Conservation (phyloP, 2,888 invertebrate species). For the Agonopterix alstromeriana region DNA sequence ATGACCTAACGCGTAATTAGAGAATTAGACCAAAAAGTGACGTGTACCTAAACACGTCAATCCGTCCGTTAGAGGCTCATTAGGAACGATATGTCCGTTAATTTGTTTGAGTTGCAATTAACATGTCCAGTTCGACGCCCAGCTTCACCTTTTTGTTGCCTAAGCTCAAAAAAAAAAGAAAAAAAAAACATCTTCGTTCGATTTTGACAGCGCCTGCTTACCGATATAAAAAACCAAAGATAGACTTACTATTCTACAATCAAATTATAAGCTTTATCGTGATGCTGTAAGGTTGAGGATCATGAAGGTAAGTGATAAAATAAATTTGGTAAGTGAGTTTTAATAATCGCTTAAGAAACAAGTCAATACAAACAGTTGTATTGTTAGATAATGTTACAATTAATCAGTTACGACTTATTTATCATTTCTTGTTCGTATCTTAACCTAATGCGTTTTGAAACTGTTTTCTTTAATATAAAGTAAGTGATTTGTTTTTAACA, state of each 20-base stretch:
- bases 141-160: conserved; percentile 34
- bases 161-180: conserved; percentile 24
- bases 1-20: no score
- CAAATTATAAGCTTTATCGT: background rate
- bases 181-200: conserved; percentile 19
- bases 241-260: background rate
- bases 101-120: conserved; percentile 71
- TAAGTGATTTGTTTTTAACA: no score
- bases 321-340: conserved; percentile 6
- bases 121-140: conserved; percentile 55
- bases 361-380: conserved; percentile 7
- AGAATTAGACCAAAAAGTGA: conserved; percentile 1
- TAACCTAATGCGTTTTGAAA: no score
- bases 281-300: conserved; percentile 1
- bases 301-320: background rate
- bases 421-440: background rate
- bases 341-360: conserved; percentile 10
- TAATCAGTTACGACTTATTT: conserved; percentile 7
- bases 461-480: no score
- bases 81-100: conserved; percentile 63
- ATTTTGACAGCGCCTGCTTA: conserved; percentile 34
- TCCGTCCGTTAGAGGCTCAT: conserved; percentile 43
- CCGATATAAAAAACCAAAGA: conserved; percentile 14
- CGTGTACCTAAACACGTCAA: conserved; percentile 14
- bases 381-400: conserved; percentile 11